Percentiles rank a stretch among this genome's conserved stretches.
Conservation (phyloP, 2,888 invertebrate species). For the Vanessa cardui region DNA sequence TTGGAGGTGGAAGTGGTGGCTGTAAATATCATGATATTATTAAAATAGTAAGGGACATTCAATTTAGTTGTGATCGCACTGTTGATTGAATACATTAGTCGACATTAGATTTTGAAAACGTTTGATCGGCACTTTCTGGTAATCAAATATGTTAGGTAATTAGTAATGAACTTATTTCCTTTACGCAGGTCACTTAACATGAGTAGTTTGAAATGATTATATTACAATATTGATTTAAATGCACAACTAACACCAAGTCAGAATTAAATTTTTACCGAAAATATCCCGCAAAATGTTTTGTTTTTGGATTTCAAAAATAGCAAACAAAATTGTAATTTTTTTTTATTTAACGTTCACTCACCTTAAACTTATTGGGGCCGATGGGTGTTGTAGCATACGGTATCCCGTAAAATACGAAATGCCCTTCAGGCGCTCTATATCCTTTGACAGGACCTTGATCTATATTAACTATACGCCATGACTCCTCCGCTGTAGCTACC, state of each 20-base stretch:
- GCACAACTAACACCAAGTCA: too few relatives aligned
- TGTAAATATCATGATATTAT: constrained; percentile 20
- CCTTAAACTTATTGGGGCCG: constrained; percentile 53
- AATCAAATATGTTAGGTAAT: too few relatives aligned
- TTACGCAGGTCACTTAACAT: too few relatives aligned
- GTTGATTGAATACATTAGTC: not conserved
- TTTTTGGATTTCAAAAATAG: not conserved
- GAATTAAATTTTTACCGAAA: too few relatives aligned
- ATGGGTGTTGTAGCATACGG: constrained; percentile 63
- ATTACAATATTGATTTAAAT: too few relatives aligned
- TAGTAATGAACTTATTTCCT: too few relatives aligned
- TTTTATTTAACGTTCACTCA: constrained; percentile 2
- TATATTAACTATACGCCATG: constrained; percentile 43
- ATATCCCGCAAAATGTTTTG: too few relatives aligned
- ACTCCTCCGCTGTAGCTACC: not conserved
- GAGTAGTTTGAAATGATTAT: too few relatives aligned
- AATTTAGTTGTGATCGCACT: not conserved
- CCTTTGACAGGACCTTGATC: constrained; percentile 55
- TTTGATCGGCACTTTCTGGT: too few relatives aligned
- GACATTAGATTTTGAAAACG: not conserved
- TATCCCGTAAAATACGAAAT: constrained; percentile 57
- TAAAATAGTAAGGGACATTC: constrained; percentile 50
- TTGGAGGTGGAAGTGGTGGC: constrained; percentile 55
- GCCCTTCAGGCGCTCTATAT: constrained; percentile 44
- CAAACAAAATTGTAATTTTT: not conserved